phyloP scores from a whole-genome alignment of 2,888 invertebrate genomes.

The Yponomeuta malinellus region DNA sequence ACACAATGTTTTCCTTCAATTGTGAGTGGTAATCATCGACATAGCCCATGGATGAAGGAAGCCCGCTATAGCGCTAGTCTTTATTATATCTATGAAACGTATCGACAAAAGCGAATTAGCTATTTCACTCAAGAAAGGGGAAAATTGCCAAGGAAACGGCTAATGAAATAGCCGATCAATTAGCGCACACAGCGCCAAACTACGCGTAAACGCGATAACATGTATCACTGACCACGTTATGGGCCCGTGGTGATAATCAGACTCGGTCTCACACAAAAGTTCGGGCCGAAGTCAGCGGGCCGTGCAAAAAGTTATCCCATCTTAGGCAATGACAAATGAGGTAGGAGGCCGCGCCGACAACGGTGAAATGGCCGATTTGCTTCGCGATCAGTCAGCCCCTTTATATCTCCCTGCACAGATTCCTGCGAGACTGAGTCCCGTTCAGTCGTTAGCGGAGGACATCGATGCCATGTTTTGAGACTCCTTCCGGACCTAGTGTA shows the following conservation, averaged over 20 bases:
- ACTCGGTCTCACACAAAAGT: slow-evolving; percentile 60
- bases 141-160: background rate
- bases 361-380: slow-evolving; percentile 60
- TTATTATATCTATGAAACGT: too few relatives aligned
- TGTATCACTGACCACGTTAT: slow-evolving; percentile 37
- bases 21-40: too few relatives aligned
- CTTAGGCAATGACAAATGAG: slow-evolving; percentile 68
- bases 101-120: too few relatives aligned
- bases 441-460: slow-evolving; percentile 33
- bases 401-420: slow-evolving; percentile 24
- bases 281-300: slow-evolving; percentile 58
- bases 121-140: background rate
- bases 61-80: too few relatives aligned
- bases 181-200: background rate
- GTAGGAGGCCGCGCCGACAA: slow-evolving; percentile 41
- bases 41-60: too few relatives aligned
- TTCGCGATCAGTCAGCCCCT: slow-evolving; percentile 46
- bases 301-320: slow-evolving; percentile 69
- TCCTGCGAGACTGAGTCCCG: slow-evolving; percentile 33
- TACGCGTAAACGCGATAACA: slow-evolving; percentile 14
- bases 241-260: slow-evolving; percentile 48
- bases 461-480: slow-evolving; percentile 18
- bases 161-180: slow-evolving; percentile 9
- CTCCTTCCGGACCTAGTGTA: too few relatives aligned
- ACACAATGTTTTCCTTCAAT: too few relatives aligned